Evolutionary conservation across 2,113 vertebrate genomes (phyloP), one percentile per base, ranked within the genome.

Genomic region (Panurus biarmicus): DNA sequence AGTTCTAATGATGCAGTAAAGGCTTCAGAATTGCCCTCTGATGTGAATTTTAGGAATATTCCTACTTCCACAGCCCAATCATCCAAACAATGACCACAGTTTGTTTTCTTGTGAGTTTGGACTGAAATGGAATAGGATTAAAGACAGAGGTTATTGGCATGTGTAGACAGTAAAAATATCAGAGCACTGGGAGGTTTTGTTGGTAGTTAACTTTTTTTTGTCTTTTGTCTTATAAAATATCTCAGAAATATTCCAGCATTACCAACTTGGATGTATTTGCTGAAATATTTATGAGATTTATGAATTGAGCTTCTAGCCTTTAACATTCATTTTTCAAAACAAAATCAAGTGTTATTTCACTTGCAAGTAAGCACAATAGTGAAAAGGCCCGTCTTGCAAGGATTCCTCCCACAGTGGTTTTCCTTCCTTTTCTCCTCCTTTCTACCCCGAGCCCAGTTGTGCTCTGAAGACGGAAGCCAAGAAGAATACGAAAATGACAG

Each of bases 221-320:
- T 36, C 15, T 67, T 88, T 80, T 94, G 35, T 65, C 56, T 72
- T 92, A 47, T 24, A 74, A 67, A 62, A 61, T 19, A 12, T 38
- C 33, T 91, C 65, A 66, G 64, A 69, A 93, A 91, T 58, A 60
- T 77, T 62, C 35, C 16, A 66, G 7, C 73, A 44, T 40, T 89
- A 51, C 31, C 64, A 81, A 31, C 35, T 84, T 90, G 60, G 42
- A 86, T 58, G 11, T 11, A n/a, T 92, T 84, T 92, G 38, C 56
- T 92, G 82, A 95, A 94, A 96, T 74, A 64, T 85, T 89, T 90
- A 72, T 79, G 62, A 94, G 40, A 88, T 72, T 82, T 90, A 95
- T 94, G 51, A 96, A 87, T n/a, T 48, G 36, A 86, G 14, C 9
- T 87, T 89, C 35, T 78, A 51, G 45, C 61, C 67, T 78, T 80